Conservation (phyloP, 1,140 invertebrate species). For the Hypsibius dujardini region DNA sequence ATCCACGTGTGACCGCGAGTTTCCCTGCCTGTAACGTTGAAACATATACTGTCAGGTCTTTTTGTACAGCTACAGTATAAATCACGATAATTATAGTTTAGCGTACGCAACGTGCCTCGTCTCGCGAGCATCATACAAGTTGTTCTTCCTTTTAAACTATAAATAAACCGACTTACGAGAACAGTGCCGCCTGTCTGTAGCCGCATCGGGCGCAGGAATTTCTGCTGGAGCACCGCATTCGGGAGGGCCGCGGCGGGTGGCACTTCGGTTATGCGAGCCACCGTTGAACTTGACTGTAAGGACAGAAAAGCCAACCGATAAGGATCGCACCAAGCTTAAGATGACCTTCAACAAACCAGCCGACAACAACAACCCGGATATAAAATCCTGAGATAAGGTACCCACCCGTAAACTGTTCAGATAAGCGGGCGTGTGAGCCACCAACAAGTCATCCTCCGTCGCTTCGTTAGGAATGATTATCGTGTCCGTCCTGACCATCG, state of each 20-base stretch:
- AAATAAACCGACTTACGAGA: slow-evolving; percentile 33
- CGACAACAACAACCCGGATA: not conserved
- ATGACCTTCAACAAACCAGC: slow-evolving; percentile 6
- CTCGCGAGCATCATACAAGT: too few relatives aligned
- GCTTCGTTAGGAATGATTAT: slow-evolving; percentile 46
- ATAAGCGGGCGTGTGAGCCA: slow-evolving; percentile 54
- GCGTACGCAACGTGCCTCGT: too few relatives aligned
- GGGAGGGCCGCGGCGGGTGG: slow-evolving; percentile 52
- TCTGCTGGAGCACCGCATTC: slow-evolving; percentile 53
- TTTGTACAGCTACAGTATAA: too few relatives aligned
- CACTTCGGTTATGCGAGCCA: slow-evolving; percentile 59
- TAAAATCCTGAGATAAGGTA: slow-evolving; percentile 5
- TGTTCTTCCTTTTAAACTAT: too few relatives aligned
- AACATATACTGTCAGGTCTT: too few relatives aligned
- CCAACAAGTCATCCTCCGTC: slow-evolving; percentile 45
- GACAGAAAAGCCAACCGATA: slow-evolving; percentile 27
- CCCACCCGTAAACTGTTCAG: slow-evolving; percentile 40
- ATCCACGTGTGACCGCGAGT: slow-evolving; percentile 55
- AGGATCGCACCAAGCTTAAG: slow-evolving; percentile 1
- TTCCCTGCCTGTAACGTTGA: slow-evolving; percentile 42
- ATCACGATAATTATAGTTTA: too few relatives aligned
- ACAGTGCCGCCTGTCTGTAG: slow-evolving; percentile 65
- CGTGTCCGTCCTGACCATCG: slow-evolving; percentile 31
- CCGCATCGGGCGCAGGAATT: slow-evolving; percentile 51
- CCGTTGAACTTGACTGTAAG: slow-evolving; percentile 52